Evolutionary conservation across 1,140 invertebrate species (phyloP).

Genomic region (Brachionus calyciflorus): DNA sequence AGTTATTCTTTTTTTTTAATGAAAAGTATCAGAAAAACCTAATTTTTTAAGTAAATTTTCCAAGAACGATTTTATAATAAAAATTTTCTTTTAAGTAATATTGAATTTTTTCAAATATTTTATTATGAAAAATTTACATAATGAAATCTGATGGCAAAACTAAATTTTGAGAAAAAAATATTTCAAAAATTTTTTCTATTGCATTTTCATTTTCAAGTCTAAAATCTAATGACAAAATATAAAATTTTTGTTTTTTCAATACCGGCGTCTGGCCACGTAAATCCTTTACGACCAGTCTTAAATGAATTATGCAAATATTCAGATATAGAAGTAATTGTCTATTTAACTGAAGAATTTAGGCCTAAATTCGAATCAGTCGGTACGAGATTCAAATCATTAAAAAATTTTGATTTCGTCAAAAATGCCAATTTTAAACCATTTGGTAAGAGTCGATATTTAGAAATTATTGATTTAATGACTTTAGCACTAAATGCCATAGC

Average conservation of each 20-base stretch:
- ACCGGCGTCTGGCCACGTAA: slow-evolving; percentile 1
- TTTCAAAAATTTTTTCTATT: too few species aligned
- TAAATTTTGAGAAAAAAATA: too few species aligned
- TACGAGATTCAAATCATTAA: background rate
- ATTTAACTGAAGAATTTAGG: slow-evolving; percentile 18
- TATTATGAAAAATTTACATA: too few species aligned
- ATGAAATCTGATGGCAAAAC: too few species aligned
- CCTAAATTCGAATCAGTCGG: slow-evolving; percentile 18
- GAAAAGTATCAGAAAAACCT: too few species aligned
- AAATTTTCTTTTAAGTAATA: too few species aligned
- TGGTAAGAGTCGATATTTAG: slow-evolving; percentile 11
- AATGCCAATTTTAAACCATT: slow-evolving; percentile 28
- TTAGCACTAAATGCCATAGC: background rate
- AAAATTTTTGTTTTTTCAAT: slow-evolving; percentile 27
- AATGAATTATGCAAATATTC: background rate
- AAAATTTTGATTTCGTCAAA: slow-evolving; percentile 35
- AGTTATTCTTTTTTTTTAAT: too few species aligned
- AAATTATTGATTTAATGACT: slow-evolving; percentile 19
- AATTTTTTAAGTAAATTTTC: too few species aligned
- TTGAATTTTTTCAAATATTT: too few species aligned
- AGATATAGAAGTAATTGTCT: slow-evolving; percentile 11
- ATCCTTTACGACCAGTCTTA: slow-evolving; percentile 13
- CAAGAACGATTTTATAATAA: too few species aligned
- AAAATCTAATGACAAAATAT: background rate
- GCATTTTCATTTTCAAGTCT: too few species aligned